Evolutionary conservation across 92 coral and sea anemone genomes (phyloP), one percentile per base, ranked within the genome.

Genomic region (Virgularia gustaviana): DNA sequence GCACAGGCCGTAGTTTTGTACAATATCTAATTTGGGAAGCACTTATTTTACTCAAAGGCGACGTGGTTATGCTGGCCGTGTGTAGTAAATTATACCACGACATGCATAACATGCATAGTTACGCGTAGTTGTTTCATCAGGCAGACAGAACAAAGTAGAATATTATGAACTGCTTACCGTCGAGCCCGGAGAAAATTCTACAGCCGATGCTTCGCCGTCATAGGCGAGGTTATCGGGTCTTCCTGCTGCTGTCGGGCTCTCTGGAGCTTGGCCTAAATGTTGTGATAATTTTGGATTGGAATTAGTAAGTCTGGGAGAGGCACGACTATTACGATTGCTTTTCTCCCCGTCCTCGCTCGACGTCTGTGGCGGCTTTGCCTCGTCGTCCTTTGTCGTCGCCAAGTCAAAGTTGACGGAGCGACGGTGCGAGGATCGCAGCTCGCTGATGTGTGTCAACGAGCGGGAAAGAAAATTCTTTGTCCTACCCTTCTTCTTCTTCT

Each of bases 171-270:
- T 36, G 76, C 94, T 75, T 56, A 92, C 98, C 88, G 95, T 77
- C 75, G 98, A 85, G 82, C 98, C 98, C 81, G 98, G 98, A 59
- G 86, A 76, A 13, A 89, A 87, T 42, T 92, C 98, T 2, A 82
- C 83, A 20, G 98, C 90, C 37, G 94, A 79, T 70, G 90, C 80
- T 77, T 92, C 90, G 39, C 95, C 86, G 6, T 87, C 88, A 12
- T 83, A 35, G 22, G 84, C 72, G 57, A 89, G 83, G 39, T 89
- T 67, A 54, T 84, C 71, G 6, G 87, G 85, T 71, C 81, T 72
- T 56, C 81, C 96, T 37, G n/a, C n/a, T n/a, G n/a, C n/a, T n/a
- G 91, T 59, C 65, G 89, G 71, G 57, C 78, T 65, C 65, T 82
- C 80, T 57, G 87, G 88, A 79, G 98, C 95, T 89, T 84, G 91